phyloP scores from a whole-genome alignment of 2,888 invertebrate species.

The Lycocerus yunnanus region DNA sequence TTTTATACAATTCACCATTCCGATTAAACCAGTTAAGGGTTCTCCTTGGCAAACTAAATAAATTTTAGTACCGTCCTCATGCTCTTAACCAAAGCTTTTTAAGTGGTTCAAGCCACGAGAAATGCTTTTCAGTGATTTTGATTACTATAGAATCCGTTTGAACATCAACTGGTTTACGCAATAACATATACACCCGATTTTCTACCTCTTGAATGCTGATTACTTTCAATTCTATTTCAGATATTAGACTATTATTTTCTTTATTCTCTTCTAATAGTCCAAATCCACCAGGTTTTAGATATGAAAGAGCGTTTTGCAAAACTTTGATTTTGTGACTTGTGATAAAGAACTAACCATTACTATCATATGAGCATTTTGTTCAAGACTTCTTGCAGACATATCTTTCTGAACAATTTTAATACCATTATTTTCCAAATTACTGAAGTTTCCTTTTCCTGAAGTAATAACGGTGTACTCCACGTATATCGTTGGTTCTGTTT shows the following conservation, averaged over 20 bases:
- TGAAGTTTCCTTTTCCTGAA: slow-evolving; percentile 59
- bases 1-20: slow-evolving; percentile 88
- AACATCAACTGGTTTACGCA: slow-evolving; percentile 61
- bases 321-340: slow-evolving; percentile 58
- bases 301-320: slow-evolving; percentile 63
- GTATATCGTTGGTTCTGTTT: slow-evolving; percentile 74
- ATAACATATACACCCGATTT: slow-evolving; percentile 67
- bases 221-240: slow-evolving; percentile 57
- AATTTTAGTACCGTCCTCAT: slow-evolving; percentile 65
- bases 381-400: slow-evolving; percentile 61
- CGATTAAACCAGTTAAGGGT: slow-evolving; percentile 77
- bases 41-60: slow-evolving; percentile 73
- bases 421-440: slow-evolving; percentile 63
- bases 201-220: slow-evolving; percentile 68
- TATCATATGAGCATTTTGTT: slow-evolving; percentile 71
- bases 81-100: slow-evolving; percentile 74
- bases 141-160: slow-evolving; percentile 60
- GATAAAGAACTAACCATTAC: slow-evolving; percentile 69
- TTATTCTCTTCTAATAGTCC: slow-evolving; percentile 73
- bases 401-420: slow-evolving; percentile 71
- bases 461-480: slow-evolving; percentile 64
- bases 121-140: slow-evolving; percentile 70
- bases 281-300: slow-evolving; percentile 72
- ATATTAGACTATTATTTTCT: slow-evolving; percentile 52
- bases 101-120: slow-evolving; percentile 80